phyloP scores from a whole-genome alignment of 2,888 invertebrate genomes.

The Microctonus aethiopoides region DNA sequence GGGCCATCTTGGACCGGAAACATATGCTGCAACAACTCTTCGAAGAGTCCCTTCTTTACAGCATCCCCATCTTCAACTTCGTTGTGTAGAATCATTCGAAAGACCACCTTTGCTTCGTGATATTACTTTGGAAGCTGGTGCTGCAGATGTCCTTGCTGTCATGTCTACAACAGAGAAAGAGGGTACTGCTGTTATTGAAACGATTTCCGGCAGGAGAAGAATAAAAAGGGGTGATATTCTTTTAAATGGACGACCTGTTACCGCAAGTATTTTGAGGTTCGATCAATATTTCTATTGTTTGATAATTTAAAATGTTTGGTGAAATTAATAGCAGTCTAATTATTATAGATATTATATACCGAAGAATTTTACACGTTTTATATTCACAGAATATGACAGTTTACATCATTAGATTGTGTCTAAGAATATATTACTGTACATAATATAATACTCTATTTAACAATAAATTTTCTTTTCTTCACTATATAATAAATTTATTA shows the following conservation, averaged over 20 bases:
- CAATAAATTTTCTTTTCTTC: too few relatives aligned
- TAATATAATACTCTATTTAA: too few relatives aligned
- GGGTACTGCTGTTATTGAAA: constrained; percentile 86
- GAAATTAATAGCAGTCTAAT: constrained; percentile 1
- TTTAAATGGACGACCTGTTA: constrained; percentile 87
- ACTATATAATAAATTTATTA: too few relatives aligned
- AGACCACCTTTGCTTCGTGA: constrained; percentile 45
- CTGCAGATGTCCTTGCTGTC: constrained; percentile 90
- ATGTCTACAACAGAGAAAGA: constrained; percentile 90
- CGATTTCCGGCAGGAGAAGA: constrained; percentile 80
- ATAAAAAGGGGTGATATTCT: constrained; percentile 81
- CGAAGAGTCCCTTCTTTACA: constrained; percentile 47
- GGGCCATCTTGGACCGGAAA: constrained; percentile 47
- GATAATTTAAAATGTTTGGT: too few relatives aligned
- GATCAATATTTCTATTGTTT: neutral
- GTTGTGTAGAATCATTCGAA: constrained; percentile 57
- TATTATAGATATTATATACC: too few relatives aligned
- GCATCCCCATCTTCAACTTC: constrained; percentile 62
- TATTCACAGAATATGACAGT: too few relatives aligned
- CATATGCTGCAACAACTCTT: constrained; percentile 43
- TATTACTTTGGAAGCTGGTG: constrained; percentile 88
- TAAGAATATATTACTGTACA: too few relatives aligned
- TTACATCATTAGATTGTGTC: too few relatives aligned
- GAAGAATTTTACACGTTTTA: too few relatives aligned
- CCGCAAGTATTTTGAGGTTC: constrained; percentile 73